Base-by-base conservation (phyloP, 2,888 invertebrate genomes). In the Iphiclides podalirius region DNA sequence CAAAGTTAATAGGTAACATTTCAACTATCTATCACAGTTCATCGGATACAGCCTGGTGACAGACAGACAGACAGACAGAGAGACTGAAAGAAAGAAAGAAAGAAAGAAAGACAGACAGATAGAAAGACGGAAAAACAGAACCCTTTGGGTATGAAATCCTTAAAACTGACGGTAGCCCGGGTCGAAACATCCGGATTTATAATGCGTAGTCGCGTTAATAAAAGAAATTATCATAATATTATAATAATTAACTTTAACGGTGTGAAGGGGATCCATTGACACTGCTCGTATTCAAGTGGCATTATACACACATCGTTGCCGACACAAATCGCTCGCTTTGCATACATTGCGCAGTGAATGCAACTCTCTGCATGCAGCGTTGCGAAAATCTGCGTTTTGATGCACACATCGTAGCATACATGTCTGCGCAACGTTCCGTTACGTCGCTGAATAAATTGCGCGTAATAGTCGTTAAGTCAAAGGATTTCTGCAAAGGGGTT, bases 311-410 rank as follows among this genome's bases (percentile, higher is more conserved):
- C 72, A 67, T 63, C 62, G 66, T 54, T 63, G 65, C 60, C 62
- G 62, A 69, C 72, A 72, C 66, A 77, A 78, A 76, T 75, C 75
- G 74, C 59, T 69, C 72, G 72, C 67, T 70, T 64, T 67, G 72
- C 72, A 72, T 69, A 70, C 72, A 68, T 63, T 63, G 66, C 68
- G 59, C 59, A 49, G 52, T 60, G 61, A 40, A 38, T 47, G 47
- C 50, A 33, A 34, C 44, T 42, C 41, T 7, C 14, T 4, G 20
- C 20, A 20, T 9, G 17, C 42, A 4, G 9, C 34, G 23, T 31
- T 37, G 39, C 53, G 41, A 31, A 28, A 46, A 42, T 20, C 34
- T 54, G 41, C 43, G 36, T 52, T 52, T 40, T 54, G 42, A 54
- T 51, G 51, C 43, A 36, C 50, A 34, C 33, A 39, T n/a, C 40